Evolutionary conservation across 2,888 invertebrate genomes (phyloP), one percentile per base, ranked within the genome.

Genomic region (Cosmia trapezina): DNA sequence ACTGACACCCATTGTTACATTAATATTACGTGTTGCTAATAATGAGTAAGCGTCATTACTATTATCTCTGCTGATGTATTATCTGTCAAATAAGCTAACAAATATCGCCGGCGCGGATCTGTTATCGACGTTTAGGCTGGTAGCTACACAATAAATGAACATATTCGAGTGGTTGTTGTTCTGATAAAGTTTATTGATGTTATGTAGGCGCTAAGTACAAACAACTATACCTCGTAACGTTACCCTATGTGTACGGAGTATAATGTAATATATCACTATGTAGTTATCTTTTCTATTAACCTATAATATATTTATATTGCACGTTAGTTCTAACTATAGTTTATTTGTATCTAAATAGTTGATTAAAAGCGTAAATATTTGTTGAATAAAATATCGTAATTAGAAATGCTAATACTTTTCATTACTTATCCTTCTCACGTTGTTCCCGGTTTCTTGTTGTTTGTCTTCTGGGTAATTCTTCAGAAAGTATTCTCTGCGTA

Each of bases 101-200:
- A 89, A 89, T 91, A 91, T 89, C 86, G 87, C 83, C 83, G 84
- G 86, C 81, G 83, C 86, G 88, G 87, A 87, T 85, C 83, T 84
- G 89, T 91, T 93, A 94, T 94, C 93, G 56, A 83, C 75, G 74
- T 89, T 89, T 89, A 88, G 91, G 90, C 84, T 89, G 86, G 89
- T 91, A 90, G 89, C 90, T 88, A 87, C 87, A 83, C 84, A 89
- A 88, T 92, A 93, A 90, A 93, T 93, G 91, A 93, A 93, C 91
- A 91, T 88, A 86, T 91, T 93, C 84, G 85, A 95, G 95, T 94
- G 93, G 87, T 87, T 83, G 84, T 87, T 90, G 87, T 91, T 89
- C 85, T 90, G 93, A 94, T 93, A 94, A 91, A 89, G 79, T 87
- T 88, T 93, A 94, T 93, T 92, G 90, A 90, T 91, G 92, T 93